Base-by-base conservation (phyloP, 2,113 vertebrate genomes). In the Emydura subglobosa region DNA sequence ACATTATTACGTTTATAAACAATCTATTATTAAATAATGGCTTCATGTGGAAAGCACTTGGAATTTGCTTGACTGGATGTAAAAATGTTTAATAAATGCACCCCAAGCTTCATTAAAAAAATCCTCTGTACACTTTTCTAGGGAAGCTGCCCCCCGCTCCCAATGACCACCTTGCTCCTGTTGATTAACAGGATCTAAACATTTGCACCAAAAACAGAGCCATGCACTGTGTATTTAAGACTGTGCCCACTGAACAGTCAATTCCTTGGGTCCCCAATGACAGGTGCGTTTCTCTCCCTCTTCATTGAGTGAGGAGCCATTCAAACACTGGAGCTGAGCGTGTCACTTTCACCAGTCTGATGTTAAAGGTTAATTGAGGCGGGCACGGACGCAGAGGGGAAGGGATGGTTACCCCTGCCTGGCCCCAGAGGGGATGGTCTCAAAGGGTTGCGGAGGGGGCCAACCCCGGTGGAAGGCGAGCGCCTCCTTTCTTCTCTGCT, bases 1-100 rank as follows among this genome's bases (percentile, higher is more conserved):
- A 84, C 89, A 72, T 91, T 93, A 87, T 85, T 1, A 12, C 89
- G 53, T 85, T 83, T 47, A 90, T 79, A 87, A 92, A 91, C 95
- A 80, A 91, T 51, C 21, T 6, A 59, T 0, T 93, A 53, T 84
- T 89, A 83, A 94, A 91, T 91, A 90, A 85, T 25, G 83, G 81
- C 47, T 1, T 88, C 49, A 24, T 72, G 72, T 92, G 78, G 34
- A 79, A 91, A 83, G 86, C 87, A 22, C 29, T 12, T 17, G 78
- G 82, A 57, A 53, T 0, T 68, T 47, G 89, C 79, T 9, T 1
- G 11, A 83, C 76, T 4, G 80, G 61, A 5, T 34, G 47, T 53
- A 51, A 14, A 31, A 2, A 39, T 2, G 42, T 34, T 55, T 11
- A 55, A 68, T 12, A 17, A 27, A 39, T 84, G 6, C n/a, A 79